These are phyloP conservation scores for Pimpla rufipes DNA, from an alignment of 2,888 invertebrate species.

Conservation along the genomic window DNA sequence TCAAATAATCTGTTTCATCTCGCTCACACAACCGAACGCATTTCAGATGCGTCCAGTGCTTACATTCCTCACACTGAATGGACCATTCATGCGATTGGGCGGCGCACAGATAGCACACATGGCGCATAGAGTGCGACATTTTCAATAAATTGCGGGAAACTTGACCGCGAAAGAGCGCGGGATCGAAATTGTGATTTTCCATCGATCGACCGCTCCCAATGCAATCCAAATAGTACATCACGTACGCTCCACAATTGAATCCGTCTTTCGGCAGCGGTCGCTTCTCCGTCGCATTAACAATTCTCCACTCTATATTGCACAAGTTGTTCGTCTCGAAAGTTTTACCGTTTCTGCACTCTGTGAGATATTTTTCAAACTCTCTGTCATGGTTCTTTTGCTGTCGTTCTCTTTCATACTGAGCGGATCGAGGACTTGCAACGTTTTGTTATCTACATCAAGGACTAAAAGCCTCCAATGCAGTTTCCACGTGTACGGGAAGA, in stretches of 20 bases:
- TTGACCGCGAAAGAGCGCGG: background rate
- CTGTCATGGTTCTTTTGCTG: background rate
- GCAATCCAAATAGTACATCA: background rate
- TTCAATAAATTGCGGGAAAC: background rate
- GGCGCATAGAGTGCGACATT: constrained; percentile 6
- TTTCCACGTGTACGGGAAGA: background rate
- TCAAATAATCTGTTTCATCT: background rate
- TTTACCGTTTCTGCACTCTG: background rate
- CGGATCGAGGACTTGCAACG: constrained; percentile 19
- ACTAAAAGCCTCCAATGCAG: constrained; percentile 20
- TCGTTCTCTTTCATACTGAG: background rate
- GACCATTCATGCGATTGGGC: too few species aligned
- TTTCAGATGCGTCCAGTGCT: too few species aligned
- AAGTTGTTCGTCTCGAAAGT: constrained; percentile 4
- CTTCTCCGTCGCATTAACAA: background rate
- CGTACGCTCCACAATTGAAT: constrained; percentile 12
- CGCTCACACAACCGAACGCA: too few species aligned
- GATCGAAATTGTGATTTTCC: constrained; percentile 12
- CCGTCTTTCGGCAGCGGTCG: constrained; percentile 1
- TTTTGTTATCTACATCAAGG: constrained; percentile 21
- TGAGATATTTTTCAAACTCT: background rate
- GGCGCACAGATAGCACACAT: background rate
- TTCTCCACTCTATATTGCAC: constrained; percentile 9
- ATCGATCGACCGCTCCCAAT: constrained; percentile 1
- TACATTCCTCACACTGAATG: too few species aligned